Conservation (phyloP, 2,888 invertebrate species). For the Lamellibrachia satsuma region DNA sequence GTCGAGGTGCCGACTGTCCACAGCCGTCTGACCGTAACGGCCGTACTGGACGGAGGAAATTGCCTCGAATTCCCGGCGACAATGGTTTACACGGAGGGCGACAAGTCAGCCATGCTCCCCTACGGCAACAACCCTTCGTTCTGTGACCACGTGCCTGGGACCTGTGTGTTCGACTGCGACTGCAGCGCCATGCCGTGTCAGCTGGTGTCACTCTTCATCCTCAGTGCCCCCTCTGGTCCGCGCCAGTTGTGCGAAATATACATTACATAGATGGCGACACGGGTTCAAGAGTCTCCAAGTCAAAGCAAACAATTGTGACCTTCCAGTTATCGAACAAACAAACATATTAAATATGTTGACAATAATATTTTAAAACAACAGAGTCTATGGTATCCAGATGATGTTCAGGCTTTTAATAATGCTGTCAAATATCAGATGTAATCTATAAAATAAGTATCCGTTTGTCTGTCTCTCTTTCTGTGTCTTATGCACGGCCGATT, state of each 20-base stretch:
- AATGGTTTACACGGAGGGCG: slow-evolving; percentile 24
- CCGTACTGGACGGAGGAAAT: background rate
- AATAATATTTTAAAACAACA: no score
- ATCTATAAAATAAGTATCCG: no score
- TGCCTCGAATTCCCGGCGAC: slow-evolving; percentile 23
- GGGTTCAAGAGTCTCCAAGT: no score
- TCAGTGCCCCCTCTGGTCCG: background rate
- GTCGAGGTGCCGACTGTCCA: slow-evolving; percentile 19
- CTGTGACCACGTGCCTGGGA: slow-evolving; percentile 20
- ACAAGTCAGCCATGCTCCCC: slow-evolving; percentile 19
- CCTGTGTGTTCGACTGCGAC: slow-evolving; percentile 22
- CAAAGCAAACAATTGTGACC: no score
- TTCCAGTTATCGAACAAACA: no score
- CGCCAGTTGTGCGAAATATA: slow-evolving; percentile 18
- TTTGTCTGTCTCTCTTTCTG: no score
- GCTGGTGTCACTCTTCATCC: background rate
- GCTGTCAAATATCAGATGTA: no score
- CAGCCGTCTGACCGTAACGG: slow-evolving; percentile 14
- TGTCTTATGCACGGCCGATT: no score
- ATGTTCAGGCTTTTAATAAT: no score
- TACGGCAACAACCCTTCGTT: slow-evolving; percentile 24
- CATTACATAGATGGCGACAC: background rate
- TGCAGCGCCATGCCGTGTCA: slow-evolving; percentile 14
- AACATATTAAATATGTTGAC: no score
- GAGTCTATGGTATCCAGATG: no score